phyloP scores from a whole-genome alignment of 2,113 vertebrate genomes.

The Peromyscus maniculatus region DNA sequence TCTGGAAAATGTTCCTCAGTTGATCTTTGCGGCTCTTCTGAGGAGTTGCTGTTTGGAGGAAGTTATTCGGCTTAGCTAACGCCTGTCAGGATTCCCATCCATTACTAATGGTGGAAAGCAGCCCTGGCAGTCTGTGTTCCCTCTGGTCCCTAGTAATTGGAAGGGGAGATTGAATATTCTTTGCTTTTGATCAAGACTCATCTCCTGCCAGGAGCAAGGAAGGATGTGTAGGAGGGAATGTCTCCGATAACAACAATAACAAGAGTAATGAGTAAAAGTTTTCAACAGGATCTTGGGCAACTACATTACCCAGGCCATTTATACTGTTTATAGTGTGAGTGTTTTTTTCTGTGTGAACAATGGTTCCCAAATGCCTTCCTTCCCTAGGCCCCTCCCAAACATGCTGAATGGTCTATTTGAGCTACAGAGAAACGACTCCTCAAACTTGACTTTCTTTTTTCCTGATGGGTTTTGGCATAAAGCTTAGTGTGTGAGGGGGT shows the following conservation, averaged over 20 bases:
- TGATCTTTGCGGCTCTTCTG: background rate
- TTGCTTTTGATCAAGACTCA: conserved; percentile 77
- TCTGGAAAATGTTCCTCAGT: background rate
- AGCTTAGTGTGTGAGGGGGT: background rate
- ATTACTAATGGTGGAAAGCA: conserved; percentile 45
- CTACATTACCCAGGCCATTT: conserved; percentile 59
- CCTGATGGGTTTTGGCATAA: conserved; percentile 43
- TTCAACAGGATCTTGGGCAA: conserved; percentile 79
- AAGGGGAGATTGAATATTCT: conserved; percentile 72
- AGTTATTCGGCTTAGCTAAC: conserved; percentile 33
- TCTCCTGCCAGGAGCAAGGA: conserved; percentile 81
- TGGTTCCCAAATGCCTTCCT: conserved; percentile 79
- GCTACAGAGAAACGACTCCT: background rate
- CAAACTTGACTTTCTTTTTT: background rate
- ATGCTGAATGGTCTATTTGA: conserved; percentile 40
- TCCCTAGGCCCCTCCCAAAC: conserved; percentile 71
- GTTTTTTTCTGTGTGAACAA: conserved; percentile 76
- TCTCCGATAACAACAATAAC: conserved; percentile 79
- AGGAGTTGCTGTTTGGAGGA: conserved; percentile 43
- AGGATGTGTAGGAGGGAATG: conserved; percentile 82
- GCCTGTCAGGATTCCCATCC: conserved; percentile 42
- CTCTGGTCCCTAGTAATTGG: conserved; percentile 59
- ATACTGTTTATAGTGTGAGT: conserved; percentile 74
- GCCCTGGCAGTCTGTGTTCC: background rate
- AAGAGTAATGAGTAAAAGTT: conserved; percentile 82